Percentiles rank a stretch among this genome's conserved stretches.
phyloP scores from a whole-genome alignment of 2,888 invertebrate species.

The Brachyopa scutellaris region DNA sequence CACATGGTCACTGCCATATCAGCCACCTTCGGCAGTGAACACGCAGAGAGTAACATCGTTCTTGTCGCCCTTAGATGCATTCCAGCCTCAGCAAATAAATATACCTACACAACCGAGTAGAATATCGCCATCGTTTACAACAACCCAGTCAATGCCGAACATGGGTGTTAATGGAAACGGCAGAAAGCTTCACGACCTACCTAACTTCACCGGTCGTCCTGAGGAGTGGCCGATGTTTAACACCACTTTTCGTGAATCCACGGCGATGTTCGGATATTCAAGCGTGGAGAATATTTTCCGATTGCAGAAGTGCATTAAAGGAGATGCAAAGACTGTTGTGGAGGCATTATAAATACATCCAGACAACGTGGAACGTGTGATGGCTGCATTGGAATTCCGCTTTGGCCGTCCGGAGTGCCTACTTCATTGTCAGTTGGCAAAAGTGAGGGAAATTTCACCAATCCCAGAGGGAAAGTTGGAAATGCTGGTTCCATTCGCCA shows the following conservation, averaged over 20 bases:
- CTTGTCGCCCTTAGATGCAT: too few relatives aligned
- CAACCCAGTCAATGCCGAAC: too few relatives aligned
- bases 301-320: conserved; percentile 61
- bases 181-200: neutral
- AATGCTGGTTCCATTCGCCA: neutral
- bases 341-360: conserved; percentile 68
- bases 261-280: neutral
- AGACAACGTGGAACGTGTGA: conserved; percentile 50
- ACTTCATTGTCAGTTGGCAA: conserved; percentile 66
- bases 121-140: too few relatives aligned
- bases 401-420: conserved; percentile 65
- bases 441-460: neutral
- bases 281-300: conserved; percentile 1
- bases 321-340: conserved; percentile 54
- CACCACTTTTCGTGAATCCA: neutral
- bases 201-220: neutral
- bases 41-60: too few relatives aligned
- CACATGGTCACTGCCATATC: too few relatives aligned
- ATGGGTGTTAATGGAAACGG: too few relatives aligned
- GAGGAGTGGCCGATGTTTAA: conserved; percentile 8
- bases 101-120: too few relatives aligned
- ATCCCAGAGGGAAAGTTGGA: too few relatives aligned
- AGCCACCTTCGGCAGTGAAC: too few relatives aligned
- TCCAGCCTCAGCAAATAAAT: too few relatives aligned
- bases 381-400: too few relatives aligned